Conservation (phyloP, 2,113 vertebrate genomes). For the Cricetomys ansorgei region DNA sequence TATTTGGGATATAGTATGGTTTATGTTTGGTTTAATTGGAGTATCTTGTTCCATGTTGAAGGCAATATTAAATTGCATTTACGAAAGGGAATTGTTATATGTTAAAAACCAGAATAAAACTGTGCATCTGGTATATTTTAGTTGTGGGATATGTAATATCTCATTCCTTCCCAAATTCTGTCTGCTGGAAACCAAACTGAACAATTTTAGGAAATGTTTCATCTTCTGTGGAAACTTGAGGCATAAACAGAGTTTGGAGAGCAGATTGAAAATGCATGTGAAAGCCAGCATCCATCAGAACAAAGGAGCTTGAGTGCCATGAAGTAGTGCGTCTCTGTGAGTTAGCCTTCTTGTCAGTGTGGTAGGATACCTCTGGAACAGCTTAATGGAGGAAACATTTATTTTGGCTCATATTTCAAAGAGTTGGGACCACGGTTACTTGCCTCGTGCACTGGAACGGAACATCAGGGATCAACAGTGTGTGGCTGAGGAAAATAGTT, state of each 20-base stretch:
- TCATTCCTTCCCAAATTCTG: constrained; percentile 83
- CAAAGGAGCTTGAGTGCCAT: constrained; percentile 68
- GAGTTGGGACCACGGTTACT: neutral
- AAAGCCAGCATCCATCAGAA: constrained; percentile 69
- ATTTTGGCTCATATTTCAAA: neutral
- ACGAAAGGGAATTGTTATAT: constrained; percentile 85
- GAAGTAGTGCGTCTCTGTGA: constrained; percentile 27
- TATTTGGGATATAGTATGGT: constrained; percentile 75
- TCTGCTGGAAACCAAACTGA: constrained; percentile 86
- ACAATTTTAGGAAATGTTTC: constrained; percentile 87
- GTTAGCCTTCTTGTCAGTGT: neutral
- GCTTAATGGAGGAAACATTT: neutral
- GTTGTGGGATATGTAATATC: constrained; percentile 86
- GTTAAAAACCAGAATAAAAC: constrained; percentile 84
- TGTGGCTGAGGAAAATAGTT: neutral
- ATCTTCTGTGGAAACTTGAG: constrained; percentile 84
- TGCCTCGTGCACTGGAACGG: neutral
- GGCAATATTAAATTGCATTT: constrained; percentile 88
- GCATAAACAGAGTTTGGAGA: constrained; percentile 76
- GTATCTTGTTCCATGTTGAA: constrained; percentile 84
- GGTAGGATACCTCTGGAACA: neutral
- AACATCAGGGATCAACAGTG: too few relatives aligned
- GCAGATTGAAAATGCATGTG: constrained; percentile 79
- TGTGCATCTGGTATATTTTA: constrained; percentile 89
- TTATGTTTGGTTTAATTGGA: constrained; percentile 83